Percentiles rank a stretch among this genome's conserved stretches.
Conservation (phyloP, 1,140 invertebrate genomes). For the Berghia stephanieae region DNA sequence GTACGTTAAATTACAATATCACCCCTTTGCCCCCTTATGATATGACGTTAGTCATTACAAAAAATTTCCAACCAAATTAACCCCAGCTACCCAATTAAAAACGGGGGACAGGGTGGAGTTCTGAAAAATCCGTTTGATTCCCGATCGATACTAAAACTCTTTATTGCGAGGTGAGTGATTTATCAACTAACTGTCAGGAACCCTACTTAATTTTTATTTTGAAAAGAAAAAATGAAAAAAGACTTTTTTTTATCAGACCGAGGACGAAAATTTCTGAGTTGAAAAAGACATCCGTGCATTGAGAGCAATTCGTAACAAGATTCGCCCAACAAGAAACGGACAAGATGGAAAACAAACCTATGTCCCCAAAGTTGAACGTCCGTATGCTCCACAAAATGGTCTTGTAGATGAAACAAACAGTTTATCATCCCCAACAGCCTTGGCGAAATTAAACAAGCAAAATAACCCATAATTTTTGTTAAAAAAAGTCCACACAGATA, state of each 20-base stretch:
- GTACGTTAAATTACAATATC: no score
- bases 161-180: no score
- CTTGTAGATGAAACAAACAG: conserved; percentile 67
- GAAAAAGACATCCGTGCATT: conserved; percentile 66
- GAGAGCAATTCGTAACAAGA: conserved; percentile 64
- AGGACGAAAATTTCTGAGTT: conserved; percentile 80
- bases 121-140: no score
- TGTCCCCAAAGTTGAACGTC: conserved; percentile 77
- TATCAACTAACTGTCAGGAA: no score
- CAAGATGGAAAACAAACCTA: conserved; percentile 67
- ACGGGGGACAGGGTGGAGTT: no score
- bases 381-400: conserved; percentile 76
- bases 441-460: conserved; percentile 65
- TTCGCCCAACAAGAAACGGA: conserved; percentile 65
- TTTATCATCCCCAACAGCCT: conserved; percentile 65
- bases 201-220: no score
- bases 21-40: no score
- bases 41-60: no score
- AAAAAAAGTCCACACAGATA: no score
- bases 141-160: no score
- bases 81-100: no score
- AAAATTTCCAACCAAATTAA: no score
- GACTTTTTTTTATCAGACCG: conserved; percentile 70
- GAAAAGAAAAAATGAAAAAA: neutral
- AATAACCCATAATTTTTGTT: conserved; percentile 60